Percentiles rank a stretch among this genome's conserved stretches.
Evolutionary conservation across 64 coral and sea anemone genomes (phyloP).

Genomic region (Platygyra sinensis): DNA sequence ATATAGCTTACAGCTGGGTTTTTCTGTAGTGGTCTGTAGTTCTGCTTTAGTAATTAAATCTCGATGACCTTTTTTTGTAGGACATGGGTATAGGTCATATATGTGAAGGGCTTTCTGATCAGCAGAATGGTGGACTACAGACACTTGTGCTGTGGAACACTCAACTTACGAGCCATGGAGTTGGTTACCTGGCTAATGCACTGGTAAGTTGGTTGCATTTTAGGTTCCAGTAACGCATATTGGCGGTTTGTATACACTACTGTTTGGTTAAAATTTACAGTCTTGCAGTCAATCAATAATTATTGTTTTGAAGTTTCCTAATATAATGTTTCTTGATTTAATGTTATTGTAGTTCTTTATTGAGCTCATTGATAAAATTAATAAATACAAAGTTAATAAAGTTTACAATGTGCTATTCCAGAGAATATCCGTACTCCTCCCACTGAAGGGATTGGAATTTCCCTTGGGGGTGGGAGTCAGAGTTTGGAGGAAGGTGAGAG

Average conservation of each 20-base stretch:
- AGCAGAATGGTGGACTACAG: slow-evolving; percentile 79
- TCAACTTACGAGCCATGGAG: slow-evolving; percentile 81
- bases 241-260: neutral
- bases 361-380: too few species aligned
- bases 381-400: too few species aligned
- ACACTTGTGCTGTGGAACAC: slow-evolving; percentile 96
- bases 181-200: slow-evolving; percentile 66
- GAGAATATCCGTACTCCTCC: neutral
- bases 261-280: too few species aligned
- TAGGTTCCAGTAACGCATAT: neutral
- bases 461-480: too few species aligned
- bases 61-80: slow-evolving; percentile 14
- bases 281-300: too few species aligned
- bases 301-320: too few species aligned
- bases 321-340: neutral
- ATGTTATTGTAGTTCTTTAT: neutral
- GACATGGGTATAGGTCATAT: slow-evolving; percentile 92
- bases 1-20: too few species aligned
- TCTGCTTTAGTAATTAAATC: neutral
- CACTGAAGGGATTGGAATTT: too few species aligned
- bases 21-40: neutral
- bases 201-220: slow-evolving; percentile 45
- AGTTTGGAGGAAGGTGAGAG: too few species aligned
- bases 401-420: too few species aligned
- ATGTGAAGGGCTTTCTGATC: slow-evolving; percentile 91